Evolutionary conservation across 1,140 invertebrate genomes (phyloP).

Genomic region (Thrips palmi): DNA sequence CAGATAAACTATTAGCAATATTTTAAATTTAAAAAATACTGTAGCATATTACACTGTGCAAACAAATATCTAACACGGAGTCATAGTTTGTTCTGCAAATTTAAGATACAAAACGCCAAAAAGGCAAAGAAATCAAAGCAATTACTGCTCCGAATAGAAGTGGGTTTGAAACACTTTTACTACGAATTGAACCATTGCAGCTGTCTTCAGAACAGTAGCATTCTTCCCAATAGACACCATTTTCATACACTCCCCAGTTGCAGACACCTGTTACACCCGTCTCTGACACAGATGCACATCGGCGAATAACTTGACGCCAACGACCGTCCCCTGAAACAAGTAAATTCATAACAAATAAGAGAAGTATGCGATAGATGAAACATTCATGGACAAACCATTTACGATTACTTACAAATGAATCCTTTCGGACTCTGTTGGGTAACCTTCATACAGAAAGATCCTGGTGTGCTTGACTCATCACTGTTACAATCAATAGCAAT

Average conservation of each 20-base stretch:
- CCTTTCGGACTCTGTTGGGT: constrained; percentile 74
- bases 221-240: constrained; percentile 88
- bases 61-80: no score
- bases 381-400: background rate
- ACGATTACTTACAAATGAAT: constrained; percentile 62
- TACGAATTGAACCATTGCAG: no score
- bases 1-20: no score
- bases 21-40: no score
- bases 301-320: constrained; percentile 76
- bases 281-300: constrained; percentile 76
- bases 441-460: constrained; percentile 85
- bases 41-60: no score
- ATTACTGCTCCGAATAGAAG: no score
- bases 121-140: no score
- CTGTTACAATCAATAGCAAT: constrained; percentile 75
- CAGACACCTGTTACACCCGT: constrained; percentile 81
- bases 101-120: no score
- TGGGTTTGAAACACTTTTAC: no score
- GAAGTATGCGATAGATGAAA: constrained; percentile 5
- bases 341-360: constrained; percentile 12
- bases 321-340: constrained; percentile 62
- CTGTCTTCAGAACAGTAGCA: constrained; percentile 80
- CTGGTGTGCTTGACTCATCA: constrained; percentile 74
- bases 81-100: no score
- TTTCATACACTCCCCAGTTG: constrained; percentile 84